Evolutionary conservation across 2,888 invertebrate genomes (phyloP).

Genomic region (Pinctada fucata): DNA sequence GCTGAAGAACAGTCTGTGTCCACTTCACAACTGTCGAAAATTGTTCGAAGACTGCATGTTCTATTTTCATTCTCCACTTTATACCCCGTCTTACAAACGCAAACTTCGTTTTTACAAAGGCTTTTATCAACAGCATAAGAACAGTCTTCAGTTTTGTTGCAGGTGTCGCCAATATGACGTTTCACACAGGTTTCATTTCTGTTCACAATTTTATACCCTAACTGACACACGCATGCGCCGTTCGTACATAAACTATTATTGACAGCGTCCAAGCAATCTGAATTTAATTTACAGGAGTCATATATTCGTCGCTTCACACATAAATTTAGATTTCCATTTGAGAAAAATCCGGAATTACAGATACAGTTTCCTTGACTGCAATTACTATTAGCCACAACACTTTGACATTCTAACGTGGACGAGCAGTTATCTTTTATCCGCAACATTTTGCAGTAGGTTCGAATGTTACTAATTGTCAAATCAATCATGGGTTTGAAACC

Average conservation of each 20-base stretch:
- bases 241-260: conserved; percentile 6
- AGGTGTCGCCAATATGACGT: neutral
- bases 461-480: too few species aligned
- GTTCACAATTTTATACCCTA: neutral
- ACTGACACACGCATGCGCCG: conserved; percentile 1
- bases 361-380: neutral
- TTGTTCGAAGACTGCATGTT: neutral
- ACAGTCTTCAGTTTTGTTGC: conserved; percentile 3
- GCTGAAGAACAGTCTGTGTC: conserved; percentile 18
- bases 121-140: neutral
- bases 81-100: neutral
- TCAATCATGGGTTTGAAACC: too few species aligned
- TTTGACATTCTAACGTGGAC: neutral
- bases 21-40: neutral
- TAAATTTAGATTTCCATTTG: neutral
- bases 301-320: neutral
- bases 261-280: neutral
- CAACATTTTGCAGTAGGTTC: too few species aligned
- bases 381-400: neutral
- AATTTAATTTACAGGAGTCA: neutral
- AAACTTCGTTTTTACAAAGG: neutral
- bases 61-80: neutral
- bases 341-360: neutral
- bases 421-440: too few species aligned
- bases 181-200: neutral